A percentile compares a stretch with the other conserved stretches of the same genome.
Conservation (phyloP, 2,888 invertebrate genomes). For the Laothoe populi region DNA sequence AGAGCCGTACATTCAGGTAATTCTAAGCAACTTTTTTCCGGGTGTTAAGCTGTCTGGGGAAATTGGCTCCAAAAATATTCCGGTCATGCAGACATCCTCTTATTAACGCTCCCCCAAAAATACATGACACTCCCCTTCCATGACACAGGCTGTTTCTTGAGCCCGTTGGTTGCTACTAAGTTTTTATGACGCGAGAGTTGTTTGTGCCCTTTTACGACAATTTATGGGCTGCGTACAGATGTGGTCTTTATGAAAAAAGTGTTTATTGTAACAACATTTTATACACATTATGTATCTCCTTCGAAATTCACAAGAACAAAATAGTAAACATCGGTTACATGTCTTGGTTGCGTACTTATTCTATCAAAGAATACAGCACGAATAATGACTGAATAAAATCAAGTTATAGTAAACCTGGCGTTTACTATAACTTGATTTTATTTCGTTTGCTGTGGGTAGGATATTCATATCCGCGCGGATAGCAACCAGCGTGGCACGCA, state of each 20-base stretch:
- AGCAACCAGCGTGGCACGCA: too few relatives aligned
- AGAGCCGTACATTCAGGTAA: conserved; percentile 65
- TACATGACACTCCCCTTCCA: conserved; percentile 65
- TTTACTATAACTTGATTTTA: too few relatives aligned
- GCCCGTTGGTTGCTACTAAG: conserved; percentile 57
- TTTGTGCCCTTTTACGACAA: conserved; percentile 59
- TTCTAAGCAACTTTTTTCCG: conserved; percentile 73
- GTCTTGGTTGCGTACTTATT: too few relatives aligned
- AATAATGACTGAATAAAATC: too few relatives aligned
- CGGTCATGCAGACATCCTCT: conserved; percentile 75
- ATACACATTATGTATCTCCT: background rate
- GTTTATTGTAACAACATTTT: background rate
- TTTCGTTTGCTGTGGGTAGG: too few relatives aligned
- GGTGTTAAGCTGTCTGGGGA: conserved; percentile 73
- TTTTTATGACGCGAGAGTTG: conserved; percentile 63
- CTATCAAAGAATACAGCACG: too few relatives aligned
- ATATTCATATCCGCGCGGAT: too few relatives aligned
- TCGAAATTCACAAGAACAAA: background rate
- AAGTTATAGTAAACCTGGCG: too few relatives aligned
- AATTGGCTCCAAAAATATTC: conserved; percentile 82
- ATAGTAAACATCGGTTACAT: too few relatives aligned
- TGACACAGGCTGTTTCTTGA: conserved; percentile 68
- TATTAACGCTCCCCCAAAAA: conserved; percentile 74
- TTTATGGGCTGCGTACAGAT: conserved; percentile 55
- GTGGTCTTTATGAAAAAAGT: background rate